Percentiles rank a stretch among this genome's conserved stretches.
phyloP scores from a whole-genome alignment of 2,888 invertebrate species.

The Philonicus albiceps region DNA sequence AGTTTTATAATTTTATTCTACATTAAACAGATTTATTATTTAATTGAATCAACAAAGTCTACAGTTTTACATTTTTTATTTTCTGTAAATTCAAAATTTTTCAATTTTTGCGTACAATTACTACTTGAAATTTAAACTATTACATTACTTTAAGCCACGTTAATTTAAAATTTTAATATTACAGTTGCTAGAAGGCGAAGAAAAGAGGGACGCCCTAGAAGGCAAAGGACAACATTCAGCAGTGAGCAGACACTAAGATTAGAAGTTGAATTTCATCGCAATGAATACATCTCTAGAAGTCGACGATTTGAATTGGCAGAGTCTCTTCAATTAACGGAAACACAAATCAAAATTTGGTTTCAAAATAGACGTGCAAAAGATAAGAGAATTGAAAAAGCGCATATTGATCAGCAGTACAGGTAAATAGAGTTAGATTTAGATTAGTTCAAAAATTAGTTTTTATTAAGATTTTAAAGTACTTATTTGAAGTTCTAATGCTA shows the following conservation, averaged over 20 bases:
- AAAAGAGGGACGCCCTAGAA: conserved; percentile 85
- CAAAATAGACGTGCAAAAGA: conserved; percentile 96
- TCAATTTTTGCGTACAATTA: too few relatives aligned
- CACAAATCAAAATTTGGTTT: conserved; percentile 89
- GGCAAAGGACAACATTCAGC: conserved; percentile 94
- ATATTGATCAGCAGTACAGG: conserved; percentile 94
- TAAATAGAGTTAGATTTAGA: conserved; percentile 58
- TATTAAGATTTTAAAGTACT: too few relatives aligned
- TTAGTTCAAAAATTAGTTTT: not conserved
- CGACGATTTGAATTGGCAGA: conserved; percentile 82
- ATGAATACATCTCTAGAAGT: conserved; percentile 91
- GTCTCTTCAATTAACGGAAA: conserved; percentile 74
- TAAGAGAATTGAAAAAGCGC: conserved; percentile 94
- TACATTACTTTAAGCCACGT: not conserved
- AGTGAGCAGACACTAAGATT: conserved; percentile 90
- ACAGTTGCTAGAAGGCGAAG: conserved; percentile 84
- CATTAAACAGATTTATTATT: too few relatives aligned
- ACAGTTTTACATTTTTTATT: too few relatives aligned
- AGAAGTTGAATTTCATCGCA: conserved; percentile 89
- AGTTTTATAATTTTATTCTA: too few relatives aligned
- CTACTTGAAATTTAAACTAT: too few relatives aligned
- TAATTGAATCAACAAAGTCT: too few relatives aligned
- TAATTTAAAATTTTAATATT: not conserved
- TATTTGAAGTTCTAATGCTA: not conserved
- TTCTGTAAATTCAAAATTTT: too few relatives aligned